Conservation (phyloP, 2,797 vertebrate species). For the Myotis vivesi region DNA sequence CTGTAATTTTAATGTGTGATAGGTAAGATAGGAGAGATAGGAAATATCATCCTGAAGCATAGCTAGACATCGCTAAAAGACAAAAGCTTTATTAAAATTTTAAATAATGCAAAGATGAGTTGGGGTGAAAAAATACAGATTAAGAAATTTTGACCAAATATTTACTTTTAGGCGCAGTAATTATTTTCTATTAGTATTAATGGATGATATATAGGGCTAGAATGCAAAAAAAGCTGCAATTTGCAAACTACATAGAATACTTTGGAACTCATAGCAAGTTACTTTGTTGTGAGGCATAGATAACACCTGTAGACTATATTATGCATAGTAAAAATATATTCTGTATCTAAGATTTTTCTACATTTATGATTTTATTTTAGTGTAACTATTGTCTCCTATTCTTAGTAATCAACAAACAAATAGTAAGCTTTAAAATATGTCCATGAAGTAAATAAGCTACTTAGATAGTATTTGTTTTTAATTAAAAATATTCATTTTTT, state of each 20-base stretch:
- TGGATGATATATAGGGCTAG: not conserved
- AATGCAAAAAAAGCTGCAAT: not conserved
- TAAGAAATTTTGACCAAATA: not conserved
- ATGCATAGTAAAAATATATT: not conserved
- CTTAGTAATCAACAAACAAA: not conserved
- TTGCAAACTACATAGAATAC: not conserved
- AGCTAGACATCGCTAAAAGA: not conserved
- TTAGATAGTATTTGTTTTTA: conserved; percentile 45
- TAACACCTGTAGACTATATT: not conserved
- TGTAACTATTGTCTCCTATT: not conserved
- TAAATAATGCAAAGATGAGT: not conserved
- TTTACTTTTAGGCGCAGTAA: not conserved
- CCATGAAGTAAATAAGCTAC: not conserved
- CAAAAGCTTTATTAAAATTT: not conserved
- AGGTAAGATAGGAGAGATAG: not conserved
- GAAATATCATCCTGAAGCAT: not conserved
- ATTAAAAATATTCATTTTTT: conserved; percentile 24
- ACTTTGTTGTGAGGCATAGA: not conserved
- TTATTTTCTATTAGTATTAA: not conserved
- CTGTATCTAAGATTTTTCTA: not conserved
- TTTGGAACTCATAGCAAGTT: not conserved
- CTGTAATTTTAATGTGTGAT: conserved; percentile 61
- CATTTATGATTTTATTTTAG: conserved; percentile 3
- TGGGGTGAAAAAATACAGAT: not conserved
- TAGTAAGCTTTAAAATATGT: not conserved